Base-by-base conservation (phyloP, 2,888 invertebrate genomes). In the Eretmocerus hayati region DNA sequence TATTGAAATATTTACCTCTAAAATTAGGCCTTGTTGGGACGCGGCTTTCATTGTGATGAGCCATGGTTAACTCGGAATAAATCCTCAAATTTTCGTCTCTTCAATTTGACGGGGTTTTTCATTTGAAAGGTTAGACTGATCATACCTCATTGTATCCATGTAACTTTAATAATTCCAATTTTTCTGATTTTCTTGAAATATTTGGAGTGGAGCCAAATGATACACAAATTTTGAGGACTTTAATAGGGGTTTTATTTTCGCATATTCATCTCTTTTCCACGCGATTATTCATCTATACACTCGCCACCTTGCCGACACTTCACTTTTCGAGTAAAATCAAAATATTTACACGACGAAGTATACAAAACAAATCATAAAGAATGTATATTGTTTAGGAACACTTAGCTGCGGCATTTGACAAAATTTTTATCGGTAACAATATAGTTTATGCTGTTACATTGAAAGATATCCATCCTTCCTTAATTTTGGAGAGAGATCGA, bases 331-430 rank as follows among this genome's bases (percentile, higher is more conserved):
- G n/a, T n/a, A n/a, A n/a, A n/a, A n/a, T n/a, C n/a, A n/a, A 65
- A 59, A 62, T 69, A 70, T 69, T 63, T 69, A 69, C 69, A 70
- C 58, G n/a, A n/a, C n/a, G 53, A 61, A 65, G 67, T 69, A 62
- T 69, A 69, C 67, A 67, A 55, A 49, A 48, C 37, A 38, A 44
- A 38, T 46, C 53, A 52, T 44, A 54, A 58, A 23, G 48, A 50
- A 55, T 57, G 58, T 59, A 61, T 58, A 63, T 56, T 30, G 8
- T 30, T 59, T 62, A 69, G 65, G 64, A 69, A 68, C 67, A 62
- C 59, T 65, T 58, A 65, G 59, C 63, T 65, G 65, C 55, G 52
- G 55, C 53, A 58, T 59, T 60, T 53, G 50, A 47, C 41, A 50
- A 47, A 45, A 42, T 50, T 13, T 20, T 22, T 26, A n/a, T n/a